Percentiles rank a stretch among this genome's conserved stretches.
Evolutionary conservation across 2,113 vertebrate genomes (phyloP).

Genomic region (Sula dactylatra): DNA sequence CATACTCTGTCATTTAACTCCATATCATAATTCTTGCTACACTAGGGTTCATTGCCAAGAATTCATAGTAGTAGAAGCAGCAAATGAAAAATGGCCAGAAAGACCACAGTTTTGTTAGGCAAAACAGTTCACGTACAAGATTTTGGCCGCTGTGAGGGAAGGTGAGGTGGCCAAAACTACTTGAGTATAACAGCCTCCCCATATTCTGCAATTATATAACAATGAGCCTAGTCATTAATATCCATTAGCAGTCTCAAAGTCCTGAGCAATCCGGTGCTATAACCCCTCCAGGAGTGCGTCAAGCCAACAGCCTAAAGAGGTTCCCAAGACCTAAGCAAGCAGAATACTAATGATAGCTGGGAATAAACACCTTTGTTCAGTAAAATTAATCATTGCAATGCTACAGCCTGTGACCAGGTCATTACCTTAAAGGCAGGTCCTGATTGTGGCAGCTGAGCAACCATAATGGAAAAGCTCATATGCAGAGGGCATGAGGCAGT

Average conservation of each 20-base stretch:
- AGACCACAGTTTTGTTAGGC: neutral
- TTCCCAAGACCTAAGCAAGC: constrained; percentile 42
- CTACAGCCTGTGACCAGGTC: constrained; percentile 32
- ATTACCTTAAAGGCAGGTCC: neutral
- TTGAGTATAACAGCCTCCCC: constrained; percentile 16
- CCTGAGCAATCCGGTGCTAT: neutral
- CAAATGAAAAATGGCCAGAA: constrained; percentile 24
- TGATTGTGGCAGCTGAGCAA: neutral
- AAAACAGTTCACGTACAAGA: neutral
- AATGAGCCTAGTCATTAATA: constrained; percentile 49
- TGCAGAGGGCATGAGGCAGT: neutral
- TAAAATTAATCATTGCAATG: neutral
- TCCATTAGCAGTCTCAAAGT: constrained; percentile 19
- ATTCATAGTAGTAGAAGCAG: neutral
- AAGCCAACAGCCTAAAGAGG: constrained; percentile 18
- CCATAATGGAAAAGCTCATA: neutral
- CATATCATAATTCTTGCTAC: constrained; percentile 1
- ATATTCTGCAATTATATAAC: constrained; percentile 42
- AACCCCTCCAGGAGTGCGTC: neutral
- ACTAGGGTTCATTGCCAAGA: constrained; percentile 39
- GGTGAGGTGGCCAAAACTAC: neutral
- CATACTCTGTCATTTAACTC: constrained; percentile 37
- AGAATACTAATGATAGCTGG: constrained; percentile 2
- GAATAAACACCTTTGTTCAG: constrained; percentile 53
- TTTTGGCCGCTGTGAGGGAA: constrained; percentile 14